A percentile compares a stretch with the other conserved stretches of the same genome.
Conservation (phyloP, 2,888 invertebrate species). For the Drosophila conformis region DNA sequence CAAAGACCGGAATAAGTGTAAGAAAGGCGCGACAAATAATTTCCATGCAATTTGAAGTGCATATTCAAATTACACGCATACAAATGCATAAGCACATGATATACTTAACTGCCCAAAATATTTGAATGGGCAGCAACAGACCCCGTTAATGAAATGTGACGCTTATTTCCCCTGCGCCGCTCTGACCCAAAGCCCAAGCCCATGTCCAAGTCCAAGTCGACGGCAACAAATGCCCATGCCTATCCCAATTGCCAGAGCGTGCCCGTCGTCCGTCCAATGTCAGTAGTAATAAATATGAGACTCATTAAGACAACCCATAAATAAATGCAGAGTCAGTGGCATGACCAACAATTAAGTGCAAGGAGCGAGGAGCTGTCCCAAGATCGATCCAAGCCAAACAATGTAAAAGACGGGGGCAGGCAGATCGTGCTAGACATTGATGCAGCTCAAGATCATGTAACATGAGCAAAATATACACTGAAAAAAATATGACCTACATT, state of each 20-base stretch:
- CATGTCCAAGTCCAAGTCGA: conserved; percentile 6
- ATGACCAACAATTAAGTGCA: conserved; percentile 73
- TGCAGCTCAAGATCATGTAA: conserved; percentile 55
- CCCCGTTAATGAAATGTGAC: conserved; percentile 74
- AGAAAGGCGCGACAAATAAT: conserved; percentile 63
- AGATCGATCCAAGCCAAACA: conserved; percentile 47
- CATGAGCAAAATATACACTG: conserved; percentile 65
- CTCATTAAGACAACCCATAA: conserved; percentile 82
- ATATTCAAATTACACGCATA: conserved; percentile 73
- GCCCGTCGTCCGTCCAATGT: conserved; percentile 59
- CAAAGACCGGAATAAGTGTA: conserved; percentile 59
- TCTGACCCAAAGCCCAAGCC: conserved; percentile 46
- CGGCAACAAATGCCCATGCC: conserved; percentile 2
- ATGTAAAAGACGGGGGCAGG: conserved; percentile 18
- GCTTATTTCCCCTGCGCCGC: conserved; percentile 69
- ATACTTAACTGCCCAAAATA: conserved; percentile 56
- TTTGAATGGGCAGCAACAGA: conserved; percentile 57
- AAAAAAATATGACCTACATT: not conserved
- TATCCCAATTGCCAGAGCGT: conserved; percentile 28
- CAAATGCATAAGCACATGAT: conserved; percentile 30
- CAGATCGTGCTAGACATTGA: conserved; percentile 50
- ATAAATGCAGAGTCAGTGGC: conserved; percentile 79
- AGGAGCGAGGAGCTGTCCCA: conserved; percentile 53
- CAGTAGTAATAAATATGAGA: conserved; percentile 74
- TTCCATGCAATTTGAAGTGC: conserved; percentile 75